A percentile compares a stretch with the other conserved stretches of the same genome.
phyloP scores from a whole-genome alignment of 2,113 vertebrate genomes.

The Ascaphus truei region DNA sequence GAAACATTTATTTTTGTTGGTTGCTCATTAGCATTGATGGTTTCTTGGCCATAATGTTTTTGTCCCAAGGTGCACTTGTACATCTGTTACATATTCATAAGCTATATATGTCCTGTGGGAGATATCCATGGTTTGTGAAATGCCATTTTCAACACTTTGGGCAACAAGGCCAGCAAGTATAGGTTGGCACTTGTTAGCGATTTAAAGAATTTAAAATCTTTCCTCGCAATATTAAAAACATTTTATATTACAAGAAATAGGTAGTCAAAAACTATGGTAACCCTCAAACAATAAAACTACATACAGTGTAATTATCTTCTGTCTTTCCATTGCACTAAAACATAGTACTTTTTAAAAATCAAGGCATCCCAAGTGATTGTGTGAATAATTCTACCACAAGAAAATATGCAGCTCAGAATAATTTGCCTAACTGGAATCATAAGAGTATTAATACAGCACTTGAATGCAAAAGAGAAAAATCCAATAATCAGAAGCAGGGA shows the following conservation, averaged over 20 bases:
- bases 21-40: constrained; percentile 27
- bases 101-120: background rate
- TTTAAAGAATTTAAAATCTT: background rate
- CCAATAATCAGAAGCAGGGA: background rate
- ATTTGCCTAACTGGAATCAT: constrained; percentile 7
- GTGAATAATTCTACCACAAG: background rate
- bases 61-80: constrained; percentile 15
- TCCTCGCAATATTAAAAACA: background rate
- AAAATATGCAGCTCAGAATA: constrained; percentile 4
- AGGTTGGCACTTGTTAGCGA: background rate
- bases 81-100: constrained; percentile 28
- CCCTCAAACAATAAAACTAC: background rate
- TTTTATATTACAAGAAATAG: background rate
- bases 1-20: constrained; percentile 13
- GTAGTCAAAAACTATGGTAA: background rate
- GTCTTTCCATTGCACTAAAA: background rate
- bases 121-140: background rate
- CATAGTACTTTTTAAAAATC: background rate
- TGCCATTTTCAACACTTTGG: background rate
- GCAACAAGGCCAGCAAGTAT: background rate
- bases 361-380: background rate
- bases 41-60: constrained; percentile 19
- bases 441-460: background rate
- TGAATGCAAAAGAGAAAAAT: constrained; percentile 2
- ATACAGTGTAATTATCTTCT: background rate